Evolutionary conservation across 2,888 invertebrate genomes (phyloP).

Genomic region (Meganola albula): DNA sequence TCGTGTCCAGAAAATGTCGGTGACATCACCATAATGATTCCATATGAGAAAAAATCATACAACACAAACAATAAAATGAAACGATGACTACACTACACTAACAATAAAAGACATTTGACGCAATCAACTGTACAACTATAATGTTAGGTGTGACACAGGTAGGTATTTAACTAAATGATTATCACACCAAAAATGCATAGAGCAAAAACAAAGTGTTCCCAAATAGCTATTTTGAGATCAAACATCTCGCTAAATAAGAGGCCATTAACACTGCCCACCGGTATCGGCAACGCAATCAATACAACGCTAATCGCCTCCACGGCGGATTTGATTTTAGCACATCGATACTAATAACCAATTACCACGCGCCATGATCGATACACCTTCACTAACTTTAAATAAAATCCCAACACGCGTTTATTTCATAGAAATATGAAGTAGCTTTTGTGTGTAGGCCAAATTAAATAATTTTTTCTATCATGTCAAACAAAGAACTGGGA

Average conservation of each 20-base stretch:
- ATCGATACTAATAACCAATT: constrained; percentile 65
- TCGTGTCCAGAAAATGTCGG: constrained; percentile 58
- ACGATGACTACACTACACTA: constrained; percentile 58
- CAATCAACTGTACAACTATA: no score
- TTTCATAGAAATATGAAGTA: no score
- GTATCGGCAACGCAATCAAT: constrained; percentile 54
- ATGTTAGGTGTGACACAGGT: constrained; percentile 35
- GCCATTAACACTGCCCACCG: constrained; percentile 63
- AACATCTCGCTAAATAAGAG: constrained; percentile 53
- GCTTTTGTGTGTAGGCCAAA: no score
- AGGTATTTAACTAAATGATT: constrained; percentile 49
- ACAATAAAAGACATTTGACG: constrained; percentile 53
- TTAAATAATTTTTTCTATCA: no score
- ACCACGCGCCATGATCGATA: constrained; percentile 46
- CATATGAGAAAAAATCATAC: constrained; percentile 50
- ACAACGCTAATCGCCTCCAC: constrained; percentile 54
- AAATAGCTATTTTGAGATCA: constrained; percentile 59
- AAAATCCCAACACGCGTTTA: no score
- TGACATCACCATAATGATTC: constrained; percentile 64
- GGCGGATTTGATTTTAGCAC: constrained; percentile 63
- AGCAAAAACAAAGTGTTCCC: constrained; percentile 61
- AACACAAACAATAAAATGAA: constrained; percentile 48
- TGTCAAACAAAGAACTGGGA: no score
- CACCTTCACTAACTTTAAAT: constrained; percentile 36
- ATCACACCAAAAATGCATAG: constrained; percentile 61